phyloP scores from a whole-genome alignment of 2,113 vertebrate species.

The Pelecanus crispus region DNA sequence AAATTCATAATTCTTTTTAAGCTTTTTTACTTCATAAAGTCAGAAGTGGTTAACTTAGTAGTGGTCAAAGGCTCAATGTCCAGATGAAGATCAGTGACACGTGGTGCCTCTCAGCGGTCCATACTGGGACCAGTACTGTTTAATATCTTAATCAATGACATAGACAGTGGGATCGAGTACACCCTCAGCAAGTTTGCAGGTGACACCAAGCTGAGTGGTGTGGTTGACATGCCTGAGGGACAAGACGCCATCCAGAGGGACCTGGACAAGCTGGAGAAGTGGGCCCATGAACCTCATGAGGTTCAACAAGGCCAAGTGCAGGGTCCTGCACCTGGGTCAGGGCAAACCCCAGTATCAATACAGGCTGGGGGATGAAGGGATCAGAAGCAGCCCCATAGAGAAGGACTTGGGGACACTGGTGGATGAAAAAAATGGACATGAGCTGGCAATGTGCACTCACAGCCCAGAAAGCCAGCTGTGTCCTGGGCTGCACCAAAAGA shows the following conservation, averaged over 20 bases:
- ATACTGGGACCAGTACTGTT: not conserved
- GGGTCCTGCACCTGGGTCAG: fast-evolving
- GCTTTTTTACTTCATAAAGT: not conserved
- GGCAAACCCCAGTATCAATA: fast-evolving
- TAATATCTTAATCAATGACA: not conserved
- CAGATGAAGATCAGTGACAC: fast-evolving
- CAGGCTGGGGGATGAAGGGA: not conserved
- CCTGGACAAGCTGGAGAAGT: not conserved
- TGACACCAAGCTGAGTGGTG: not conserved
- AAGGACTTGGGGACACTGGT: not conserved
- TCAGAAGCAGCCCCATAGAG: not conserved
- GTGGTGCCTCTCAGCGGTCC: too few species aligned
- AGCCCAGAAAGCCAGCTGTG: fast-evolving
- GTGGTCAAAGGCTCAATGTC: not conserved
- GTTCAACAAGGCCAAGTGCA: not conserved
- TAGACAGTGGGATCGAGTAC: not conserved
- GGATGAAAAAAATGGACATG: not conserved
- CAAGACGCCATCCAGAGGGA: not conserved
- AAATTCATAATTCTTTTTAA: not conserved
- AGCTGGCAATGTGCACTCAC: fast-evolving
- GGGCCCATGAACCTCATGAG: not conserved
- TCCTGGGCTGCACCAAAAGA: not conserved
- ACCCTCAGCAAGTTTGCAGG: not conserved
- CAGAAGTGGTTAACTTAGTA: not conserved
- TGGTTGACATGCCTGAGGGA: fast-evolving